phyloP scores from a whole-genome alignment of 2,888 invertebrate genomes.

The Microdon myrmicae region DNA sequence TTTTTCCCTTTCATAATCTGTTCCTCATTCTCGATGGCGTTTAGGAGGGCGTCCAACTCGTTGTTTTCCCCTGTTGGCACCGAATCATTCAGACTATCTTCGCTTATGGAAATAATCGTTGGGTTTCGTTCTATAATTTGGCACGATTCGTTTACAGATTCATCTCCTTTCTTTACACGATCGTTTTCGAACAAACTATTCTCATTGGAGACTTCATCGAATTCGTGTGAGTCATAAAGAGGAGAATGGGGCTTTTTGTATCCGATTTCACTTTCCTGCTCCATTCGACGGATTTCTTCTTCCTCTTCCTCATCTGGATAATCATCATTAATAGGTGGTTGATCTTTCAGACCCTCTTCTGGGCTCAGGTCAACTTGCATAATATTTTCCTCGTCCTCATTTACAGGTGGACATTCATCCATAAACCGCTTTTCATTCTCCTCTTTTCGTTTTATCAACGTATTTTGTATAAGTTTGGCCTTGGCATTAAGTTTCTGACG shows the following conservation, averaged over 20 bases:
- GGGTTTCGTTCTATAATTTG: too few species aligned
- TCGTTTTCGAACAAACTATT: background rate
- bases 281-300: slow-evolving; percentile 58
- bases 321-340: slow-evolving; percentile 9
- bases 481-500: slow-evolving; percentile 72
- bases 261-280: slow-evolving; percentile 16
- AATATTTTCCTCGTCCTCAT: slow-evolving; percentile 26
- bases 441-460: slow-evolving; percentile 55
- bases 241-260: background rate
- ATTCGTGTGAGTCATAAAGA: slow-evolving; percentile 6
- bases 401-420: slow-evolving; percentile 12
- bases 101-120: slow-evolving; percentile 31
- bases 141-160: too few species aligned
- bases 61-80: slow-evolving; percentile 2
- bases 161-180: background rate
- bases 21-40: slow-evolving; percentile 61
- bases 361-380: too few species aligned
- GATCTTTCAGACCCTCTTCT: slow-evolving; percentile 42
- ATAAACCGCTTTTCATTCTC: slow-evolving; percentile 40
- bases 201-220: slow-evolving; percentile 18
- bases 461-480: slow-evolving; percentile 66
- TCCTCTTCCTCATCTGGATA: slow-evolving; percentile 57
- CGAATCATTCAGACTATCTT: slow-evolving; percentile 26
- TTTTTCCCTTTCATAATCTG: slow-evolving; percentile 58
- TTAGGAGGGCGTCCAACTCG: slow-evolving; percentile 60